Evolutionary conservation across 2,888 invertebrate genomes (phyloP), one percentile per base, ranked within the genome.

Genomic region (Ypsolopha sequella): DNA sequence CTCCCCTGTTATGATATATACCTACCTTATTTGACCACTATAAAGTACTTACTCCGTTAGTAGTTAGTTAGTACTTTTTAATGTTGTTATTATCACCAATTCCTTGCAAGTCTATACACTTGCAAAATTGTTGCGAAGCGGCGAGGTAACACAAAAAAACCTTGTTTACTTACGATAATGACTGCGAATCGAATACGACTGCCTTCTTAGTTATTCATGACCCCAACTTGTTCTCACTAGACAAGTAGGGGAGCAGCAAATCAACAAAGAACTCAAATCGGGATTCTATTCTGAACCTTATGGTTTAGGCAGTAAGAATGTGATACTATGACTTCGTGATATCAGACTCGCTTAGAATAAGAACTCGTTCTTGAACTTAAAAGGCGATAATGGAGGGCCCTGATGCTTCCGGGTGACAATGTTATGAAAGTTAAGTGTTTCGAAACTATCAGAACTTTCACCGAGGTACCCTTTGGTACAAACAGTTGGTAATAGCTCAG

Each of bases 181-280:
- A n/a, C n/a, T n/a, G n/a, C n/a, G n/a, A n/a, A n/a, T n/a, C n/a
- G n/a, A n/a, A n/a, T n/a, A n/a, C n/a, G 33, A 45, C 24, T 34
- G 14, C 33, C 45, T 45, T 34, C 45, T 45, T 45, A 45, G 14
- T 24, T 45, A 45, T 45, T 45, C 34, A 45, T 45, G 45, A 45
- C 45, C 45, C 45, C 45, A 45, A 45, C 45, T 24, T n/a, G 45
- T 24, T 45, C 45, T 13, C 45, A 45, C 45, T 45, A 45, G 45
- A 45, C 45, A 45, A 45, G 14, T 45, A 24, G 45, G 45, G 45
- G 45, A 45, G 45, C 45, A 33, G 45, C 24, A 24, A 45, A 33
- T 45, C 45, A 45, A 45, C 51, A 51, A 51, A 44, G 36, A 34
- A 35, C 36, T 13, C 43, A 44, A 41, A 45, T 35, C 6, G 36